These are phyloP conservation scores for Mizuhopecten yessoensis DNA, from an alignment of 1,140 invertebrate genomes.

Conservation along the genomic window DNA sequence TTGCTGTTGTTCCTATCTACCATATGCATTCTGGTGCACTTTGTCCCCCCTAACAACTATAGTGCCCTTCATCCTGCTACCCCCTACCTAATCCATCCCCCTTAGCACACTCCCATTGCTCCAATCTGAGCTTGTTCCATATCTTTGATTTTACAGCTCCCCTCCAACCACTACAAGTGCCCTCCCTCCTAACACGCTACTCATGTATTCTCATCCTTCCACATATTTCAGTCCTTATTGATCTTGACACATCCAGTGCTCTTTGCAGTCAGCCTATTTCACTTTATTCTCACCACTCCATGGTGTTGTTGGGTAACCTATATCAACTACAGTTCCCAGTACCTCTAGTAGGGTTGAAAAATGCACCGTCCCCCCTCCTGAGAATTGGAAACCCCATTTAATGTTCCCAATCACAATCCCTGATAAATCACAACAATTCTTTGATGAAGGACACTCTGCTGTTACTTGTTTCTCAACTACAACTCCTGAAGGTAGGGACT, in stretches of 20 bases:
- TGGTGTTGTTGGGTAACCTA: not conserved
- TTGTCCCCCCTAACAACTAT: not conserved
- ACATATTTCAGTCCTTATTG: constrained; percentile 5
- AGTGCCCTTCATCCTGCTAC: not conserved
- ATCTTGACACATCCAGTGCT: constrained; percentile 11
- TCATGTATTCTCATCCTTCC: constrained; percentile 17
- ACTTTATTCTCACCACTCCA: not conserved
- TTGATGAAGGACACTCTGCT: too few species aligned
- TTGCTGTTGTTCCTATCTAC: too few species aligned
- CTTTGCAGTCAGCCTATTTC: not conserved
- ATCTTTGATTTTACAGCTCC: not conserved
- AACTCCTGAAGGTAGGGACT: too few species aligned
- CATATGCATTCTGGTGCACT: too few species aligned
- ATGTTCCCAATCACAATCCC: too few species aligned
- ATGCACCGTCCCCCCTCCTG: too few species aligned
- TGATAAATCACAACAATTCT: too few species aligned
- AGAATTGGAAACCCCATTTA: too few species aligned
- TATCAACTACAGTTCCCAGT: not conserved
- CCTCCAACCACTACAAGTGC: not conserved
- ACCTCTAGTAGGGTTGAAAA: too few species aligned
- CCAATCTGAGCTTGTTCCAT: too few species aligned
- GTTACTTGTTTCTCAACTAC: too few species aligned
- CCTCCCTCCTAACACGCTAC: not conserved
- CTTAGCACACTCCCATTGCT: too few species aligned
- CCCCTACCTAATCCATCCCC: not conserved